Conservation (phyloP, 2,797 vertebrate species). For the Trichosurus vulpecula region DNA sequence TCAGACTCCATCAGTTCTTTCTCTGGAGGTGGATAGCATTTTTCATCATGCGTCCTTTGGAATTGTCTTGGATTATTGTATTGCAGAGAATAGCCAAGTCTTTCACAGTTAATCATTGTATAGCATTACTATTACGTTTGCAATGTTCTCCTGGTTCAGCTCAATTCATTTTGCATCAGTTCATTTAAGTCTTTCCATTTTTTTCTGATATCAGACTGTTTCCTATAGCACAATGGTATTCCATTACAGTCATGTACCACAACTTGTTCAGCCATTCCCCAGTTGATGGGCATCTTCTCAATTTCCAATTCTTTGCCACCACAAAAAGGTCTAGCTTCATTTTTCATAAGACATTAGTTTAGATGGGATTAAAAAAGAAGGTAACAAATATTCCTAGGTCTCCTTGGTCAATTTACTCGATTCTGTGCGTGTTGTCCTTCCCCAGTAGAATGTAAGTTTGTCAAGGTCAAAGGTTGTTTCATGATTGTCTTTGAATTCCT, state of each 20-base stretch:
- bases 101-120: background rate
- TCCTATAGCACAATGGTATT: background rate
- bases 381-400: background rate
- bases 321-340: background rate
- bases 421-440: background rate
- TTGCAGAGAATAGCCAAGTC: background rate
- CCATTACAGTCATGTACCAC: background rate
- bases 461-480: background rate
- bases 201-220: background rate
- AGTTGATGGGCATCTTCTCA: background rate
- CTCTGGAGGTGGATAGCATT: background rate
- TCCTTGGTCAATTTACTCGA: background rate
- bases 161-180: background rate
- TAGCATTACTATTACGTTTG: background rate
- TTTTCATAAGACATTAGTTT: background rate
- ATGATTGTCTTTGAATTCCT: background rate
- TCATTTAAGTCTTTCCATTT: background rate
- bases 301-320: background rate
- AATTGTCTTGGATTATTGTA: background rate
- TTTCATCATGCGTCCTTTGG: background rate
- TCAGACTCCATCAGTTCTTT: background rate
- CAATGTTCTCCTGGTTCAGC: background rate
- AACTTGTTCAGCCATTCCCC: background rate
- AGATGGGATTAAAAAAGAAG: background rate
- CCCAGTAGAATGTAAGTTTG: background rate